These are phyloP conservation scores for Hystrix cristata DNA, from an alignment of 2,113 vertebrate genomes.

Conservation along the genomic window DNA sequence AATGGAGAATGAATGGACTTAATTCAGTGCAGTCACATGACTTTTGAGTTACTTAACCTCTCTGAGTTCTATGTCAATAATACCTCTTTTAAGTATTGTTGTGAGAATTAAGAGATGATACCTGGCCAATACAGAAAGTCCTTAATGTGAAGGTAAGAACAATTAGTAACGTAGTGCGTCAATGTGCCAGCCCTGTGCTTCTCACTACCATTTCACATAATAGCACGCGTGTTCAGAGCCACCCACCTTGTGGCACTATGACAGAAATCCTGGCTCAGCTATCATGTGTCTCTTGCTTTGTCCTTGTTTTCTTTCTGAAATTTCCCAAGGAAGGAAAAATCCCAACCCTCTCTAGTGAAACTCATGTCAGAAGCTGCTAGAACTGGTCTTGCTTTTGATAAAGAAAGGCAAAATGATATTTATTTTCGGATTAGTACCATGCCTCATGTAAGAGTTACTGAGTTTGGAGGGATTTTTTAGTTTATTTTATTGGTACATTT, in stretches of 20 bases:
- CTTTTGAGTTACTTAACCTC: not conserved
- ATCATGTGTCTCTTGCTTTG: not conserved
- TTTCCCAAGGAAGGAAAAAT: not conserved
- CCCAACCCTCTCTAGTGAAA: not conserved
- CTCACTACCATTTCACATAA: not conserved
- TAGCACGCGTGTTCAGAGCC: not conserved
- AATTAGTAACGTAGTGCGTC: not conserved
- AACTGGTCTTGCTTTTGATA: slow-evolving; percentile 10
- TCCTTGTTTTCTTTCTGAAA: slow-evolving; percentile 10
- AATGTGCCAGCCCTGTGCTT: not conserved
- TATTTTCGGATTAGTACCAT: not conserved
- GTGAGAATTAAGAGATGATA: not conserved
- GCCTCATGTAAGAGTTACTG: not conserved
- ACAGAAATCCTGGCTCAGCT: not conserved
- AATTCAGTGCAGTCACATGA: not conserved
- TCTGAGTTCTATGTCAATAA: not conserved
- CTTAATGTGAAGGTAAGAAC: not conserved
- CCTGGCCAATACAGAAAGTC: not conserved
- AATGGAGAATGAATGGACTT: not conserved
- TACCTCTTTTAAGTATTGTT: not conserved
- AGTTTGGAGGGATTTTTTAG: not conserved
- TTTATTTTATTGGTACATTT: too few relatives aligned
- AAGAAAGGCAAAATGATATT: not conserved
- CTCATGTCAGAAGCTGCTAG: not conserved
- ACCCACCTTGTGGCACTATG: not conserved